Conservation (phyloP, 2,113 vertebrate species). For the Coregonus clupeaformis region DNA sequence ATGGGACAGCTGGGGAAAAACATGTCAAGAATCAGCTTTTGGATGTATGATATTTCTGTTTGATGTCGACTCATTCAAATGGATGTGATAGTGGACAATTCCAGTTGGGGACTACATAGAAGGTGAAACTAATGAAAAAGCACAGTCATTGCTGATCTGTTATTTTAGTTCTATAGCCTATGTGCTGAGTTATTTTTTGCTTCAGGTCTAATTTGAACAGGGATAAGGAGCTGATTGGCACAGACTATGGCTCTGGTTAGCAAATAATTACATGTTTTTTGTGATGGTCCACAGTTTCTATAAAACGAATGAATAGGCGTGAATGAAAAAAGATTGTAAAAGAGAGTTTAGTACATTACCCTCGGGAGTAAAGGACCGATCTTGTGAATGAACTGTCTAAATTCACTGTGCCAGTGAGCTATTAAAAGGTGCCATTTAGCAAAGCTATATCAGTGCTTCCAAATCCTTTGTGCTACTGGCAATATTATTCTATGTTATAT, state of each 20-base stretch:
- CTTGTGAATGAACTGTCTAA: constrained; percentile 23
- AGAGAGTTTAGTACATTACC: background rate
- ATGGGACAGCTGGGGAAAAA: constrained; percentile 26
- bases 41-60: constrained; percentile 21
- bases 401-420: constrained; percentile 12
- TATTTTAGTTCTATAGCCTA: background rate
- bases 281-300: too few relatives aligned
- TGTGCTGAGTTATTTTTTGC: too few relatives aligned
- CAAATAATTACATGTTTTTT: background rate
- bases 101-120: background rate
- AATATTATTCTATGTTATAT: background rate
- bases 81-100: background rate
- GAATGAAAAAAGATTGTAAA: background rate
- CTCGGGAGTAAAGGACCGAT: constrained; percentile 5
- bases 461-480: background rate
- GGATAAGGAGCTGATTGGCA: too few relatives aligned
- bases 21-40: background rate
- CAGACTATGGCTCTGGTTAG: background rate
- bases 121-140: background rate
- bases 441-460: background rate
- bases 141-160: too few relatives aligned
- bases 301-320: background rate
- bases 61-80: background rate
- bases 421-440: background rate
- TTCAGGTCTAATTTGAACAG: too few relatives aligned